Evolutionary conservation across 92 coral and sea anemone genomes (phyloP), one percentile per base, ranked within the genome.

Genomic region (Scolanthus callimorphus): DNA sequence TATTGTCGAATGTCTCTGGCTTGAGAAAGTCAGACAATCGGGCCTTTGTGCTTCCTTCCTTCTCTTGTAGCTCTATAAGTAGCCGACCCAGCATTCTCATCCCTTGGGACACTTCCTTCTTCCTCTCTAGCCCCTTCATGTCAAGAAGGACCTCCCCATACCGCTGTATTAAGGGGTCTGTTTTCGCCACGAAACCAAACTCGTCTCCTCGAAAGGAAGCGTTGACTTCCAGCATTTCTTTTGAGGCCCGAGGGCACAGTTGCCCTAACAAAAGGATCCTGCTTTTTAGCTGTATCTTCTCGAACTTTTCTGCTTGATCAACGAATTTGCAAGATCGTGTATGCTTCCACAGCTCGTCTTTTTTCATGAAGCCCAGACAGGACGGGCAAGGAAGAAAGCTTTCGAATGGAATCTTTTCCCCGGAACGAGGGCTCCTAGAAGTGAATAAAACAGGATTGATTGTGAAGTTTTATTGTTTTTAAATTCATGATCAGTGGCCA

Each of bases 81-180:
- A 80, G 60, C 45, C 77, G 50, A 1, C 62, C 60, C 2, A 73
- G 45, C 57, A 65, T 70, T 9, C 77, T 39, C 81, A 73, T 73
- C 17, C 62, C 59, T 24, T 80, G 81, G 3, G 73, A 73, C 0
- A 80, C 63, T 19, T 65, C 71, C 41, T 27, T 24, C 0, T 23
- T 17, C 13, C 53, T 48, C 17, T 67, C 78, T 1, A 31, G n/a
- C 1, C 81, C 78, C 11, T 50, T 10, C 19, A 51, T 60, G 19
- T 63, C 67, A 38, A 62, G 11, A 1, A 27, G 23, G 0, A 19
- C 17, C 3, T 65, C 29, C 2, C 82, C 78, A 53, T 31, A 43
- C 17, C 31, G 56, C 17, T 28, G 23, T 10, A 65, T 80, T 0
- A 74, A 26, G n/a, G 60, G 48, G 60, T 80, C 71, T 37, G 55